phyloP scores from a whole-genome alignment of 2,888 invertebrate genomes.

The Drosophila anceps region DNA sequence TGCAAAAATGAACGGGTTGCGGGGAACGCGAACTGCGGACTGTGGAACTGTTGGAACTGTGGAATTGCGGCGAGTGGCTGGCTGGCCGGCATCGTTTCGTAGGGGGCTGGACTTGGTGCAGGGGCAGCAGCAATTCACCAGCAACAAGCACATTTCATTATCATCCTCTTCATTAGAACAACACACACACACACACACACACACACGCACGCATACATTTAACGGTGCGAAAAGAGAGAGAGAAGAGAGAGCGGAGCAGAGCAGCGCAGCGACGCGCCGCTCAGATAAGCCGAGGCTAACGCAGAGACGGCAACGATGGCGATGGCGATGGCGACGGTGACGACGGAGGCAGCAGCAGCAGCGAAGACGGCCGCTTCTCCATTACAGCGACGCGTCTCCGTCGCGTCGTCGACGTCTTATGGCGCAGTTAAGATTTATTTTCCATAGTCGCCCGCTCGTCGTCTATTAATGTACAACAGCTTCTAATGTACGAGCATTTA shows the following conservation, averaged over 20 bases:
- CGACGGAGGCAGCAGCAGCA: conserved; percentile 17
- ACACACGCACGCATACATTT: neutral
- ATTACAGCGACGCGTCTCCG: conserved; percentile 57
- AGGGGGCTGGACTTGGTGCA: conserved; percentile 39
- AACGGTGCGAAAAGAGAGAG: conserved; percentile 13
- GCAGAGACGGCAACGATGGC: conserved; percentile 13
- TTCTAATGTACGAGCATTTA: conserved; percentile 65
- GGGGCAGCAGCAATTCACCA: conserved; percentile 41
- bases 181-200: conserved; percentile 30
- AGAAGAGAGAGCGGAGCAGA: neutral
- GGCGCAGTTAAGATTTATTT: conserved; percentile 82
- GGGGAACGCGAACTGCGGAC: conserved; percentile 33
- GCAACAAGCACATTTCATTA: conserved; percentile 72
- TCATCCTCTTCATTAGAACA: conserved; percentile 78
- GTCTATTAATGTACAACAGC: conserved; percentile 62
- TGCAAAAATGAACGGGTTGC: conserved; percentile 54
- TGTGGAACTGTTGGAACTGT: conserved; percentile 35
- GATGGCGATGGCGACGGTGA: neutral
- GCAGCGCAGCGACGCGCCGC: conserved; percentile 5
- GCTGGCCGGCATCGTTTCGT: conserved; percentile 21
- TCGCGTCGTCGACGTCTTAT: conserved; percentile 62
- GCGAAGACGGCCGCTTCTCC: conserved; percentile 53
- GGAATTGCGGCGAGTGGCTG: conserved; percentile 29
- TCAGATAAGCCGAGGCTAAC: conserved; percentile 47
- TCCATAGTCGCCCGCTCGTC: conserved; percentile 59